Evolutionary conservation across 2,113 vertebrate genomes (phyloP).

Genomic region (Hydropotes inermis): DNA sequence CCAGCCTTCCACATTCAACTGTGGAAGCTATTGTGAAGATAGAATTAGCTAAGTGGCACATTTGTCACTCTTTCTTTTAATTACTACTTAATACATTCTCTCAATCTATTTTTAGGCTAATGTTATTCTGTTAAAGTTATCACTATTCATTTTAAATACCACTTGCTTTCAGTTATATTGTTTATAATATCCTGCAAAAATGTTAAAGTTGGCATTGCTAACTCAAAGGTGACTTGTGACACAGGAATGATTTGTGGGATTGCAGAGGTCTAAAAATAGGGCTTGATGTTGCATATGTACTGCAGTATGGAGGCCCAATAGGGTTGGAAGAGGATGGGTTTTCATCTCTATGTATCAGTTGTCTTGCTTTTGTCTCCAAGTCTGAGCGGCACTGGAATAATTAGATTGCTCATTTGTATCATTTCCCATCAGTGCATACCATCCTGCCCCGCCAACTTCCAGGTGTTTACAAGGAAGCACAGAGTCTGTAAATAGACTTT

Average conservation of each 20-base stretch:
- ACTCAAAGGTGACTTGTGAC: conserved; percentile 72
- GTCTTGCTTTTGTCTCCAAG: conserved; percentile 51
- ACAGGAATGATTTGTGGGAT: conserved; percentile 69
- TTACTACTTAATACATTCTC: conserved; percentile 75
- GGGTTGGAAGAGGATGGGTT: conserved; percentile 27
- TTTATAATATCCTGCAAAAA: conserved; percentile 62
- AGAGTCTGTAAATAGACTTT: background rate
- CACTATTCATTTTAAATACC: conserved; percentile 78
- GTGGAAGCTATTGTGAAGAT: conserved; percentile 68
- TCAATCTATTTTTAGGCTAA: conserved; percentile 77
- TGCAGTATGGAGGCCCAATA: background rate
- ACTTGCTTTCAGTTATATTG: conserved; percentile 76
- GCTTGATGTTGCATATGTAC: conserved; percentile 41
- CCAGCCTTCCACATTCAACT: conserved; percentile 59
- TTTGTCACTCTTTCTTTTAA: conserved; percentile 81
- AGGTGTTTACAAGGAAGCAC: background rate
- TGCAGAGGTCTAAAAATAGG: conserved; percentile 73
- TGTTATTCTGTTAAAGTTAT: conserved; percentile 73
- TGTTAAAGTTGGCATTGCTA: conserved; percentile 60
- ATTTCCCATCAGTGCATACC: background rate
- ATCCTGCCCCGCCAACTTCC: background rate
- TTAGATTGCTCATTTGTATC: conserved; percentile 54
- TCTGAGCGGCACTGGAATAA: background rate
- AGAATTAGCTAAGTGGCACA: conserved; percentile 74
- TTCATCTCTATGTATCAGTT: conserved; percentile 39